These are phyloP conservation scores for Hydrophis major DNA, from an alignment of 2,797 vertebrate species.

Conservation along the genomic window DNA sequence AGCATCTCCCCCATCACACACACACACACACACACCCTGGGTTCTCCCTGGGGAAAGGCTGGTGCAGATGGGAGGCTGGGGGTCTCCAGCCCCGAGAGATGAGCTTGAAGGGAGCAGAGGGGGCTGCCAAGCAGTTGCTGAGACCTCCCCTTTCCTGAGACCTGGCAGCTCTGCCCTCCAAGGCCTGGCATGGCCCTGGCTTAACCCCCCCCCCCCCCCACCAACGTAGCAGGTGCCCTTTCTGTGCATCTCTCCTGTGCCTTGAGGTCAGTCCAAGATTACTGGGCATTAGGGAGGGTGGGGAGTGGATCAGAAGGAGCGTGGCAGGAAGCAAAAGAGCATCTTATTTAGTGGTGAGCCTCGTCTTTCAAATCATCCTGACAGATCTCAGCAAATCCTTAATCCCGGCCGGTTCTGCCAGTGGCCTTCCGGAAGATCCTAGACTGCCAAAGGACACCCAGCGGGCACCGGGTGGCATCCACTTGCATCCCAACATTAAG, in stretches of 20 bases:
- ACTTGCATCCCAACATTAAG: background rate
- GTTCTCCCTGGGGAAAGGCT: background rate
- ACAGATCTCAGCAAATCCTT: background rate
- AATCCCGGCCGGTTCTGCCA: background rate
- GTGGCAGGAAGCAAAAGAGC: background rate
- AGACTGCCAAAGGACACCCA: background rate
- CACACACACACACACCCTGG: no score
- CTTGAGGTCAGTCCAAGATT: background rate
- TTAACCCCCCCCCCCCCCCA: background rate
- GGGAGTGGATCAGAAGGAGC: background rate
- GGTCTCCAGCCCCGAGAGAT: no score
- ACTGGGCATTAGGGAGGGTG: background rate
- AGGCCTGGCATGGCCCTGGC: background rate
- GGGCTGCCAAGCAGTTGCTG: background rate
- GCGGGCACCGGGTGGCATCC: background rate
- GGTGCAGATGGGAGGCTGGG: background rate
- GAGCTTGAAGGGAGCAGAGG: background rate
- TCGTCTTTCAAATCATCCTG: background rate
- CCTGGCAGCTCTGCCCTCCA: background rate
- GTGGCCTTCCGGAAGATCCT: background rate
- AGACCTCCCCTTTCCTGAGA: background rate
- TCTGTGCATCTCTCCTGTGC: background rate
- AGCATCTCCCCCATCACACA: background rate
- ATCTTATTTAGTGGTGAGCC: background rate
- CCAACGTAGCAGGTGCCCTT: background rate